phyloP scores from a whole-genome alignment of 2,797 vertebrate genomes.

The Notolabrus celidotus region DNA sequence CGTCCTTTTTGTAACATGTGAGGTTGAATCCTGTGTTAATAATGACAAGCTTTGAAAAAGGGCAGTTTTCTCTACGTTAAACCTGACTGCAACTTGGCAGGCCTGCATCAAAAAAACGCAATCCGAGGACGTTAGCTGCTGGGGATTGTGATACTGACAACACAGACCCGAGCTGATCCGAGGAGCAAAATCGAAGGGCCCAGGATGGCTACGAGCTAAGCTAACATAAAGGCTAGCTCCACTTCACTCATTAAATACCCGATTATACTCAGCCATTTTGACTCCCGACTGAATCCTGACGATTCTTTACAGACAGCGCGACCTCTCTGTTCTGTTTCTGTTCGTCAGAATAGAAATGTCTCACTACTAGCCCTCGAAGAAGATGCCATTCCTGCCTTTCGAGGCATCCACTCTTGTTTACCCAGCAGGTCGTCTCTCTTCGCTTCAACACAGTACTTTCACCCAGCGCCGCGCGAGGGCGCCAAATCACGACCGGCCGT shows the following conservation, averaged over 20 bases:
- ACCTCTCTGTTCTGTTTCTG: constrained; percentile 14
- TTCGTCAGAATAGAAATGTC: constrained; percentile 56
- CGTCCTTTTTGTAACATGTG: constrained; percentile 62
- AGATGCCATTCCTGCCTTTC: constrained; percentile 86
- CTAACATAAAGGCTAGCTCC: constrained; percentile 74
- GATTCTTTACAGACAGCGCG: not conserved
- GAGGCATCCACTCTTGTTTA: constrained; percentile 85
- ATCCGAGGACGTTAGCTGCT: constrained; percentile 61
- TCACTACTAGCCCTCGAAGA: constrained; percentile 80
- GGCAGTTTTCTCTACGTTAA: constrained; percentile 10
- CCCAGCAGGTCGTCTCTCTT: constrained; percentile 78
- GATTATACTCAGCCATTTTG: constrained; percentile 55
- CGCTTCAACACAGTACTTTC: constrained; percentile 42
- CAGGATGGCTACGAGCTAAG: constrained; percentile 77
- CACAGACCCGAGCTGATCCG: constrained; percentile 75
- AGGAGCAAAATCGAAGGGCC: constrained; percentile 77
- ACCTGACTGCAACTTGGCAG: constrained; percentile 28
- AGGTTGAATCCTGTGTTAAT: constrained; percentile 59
- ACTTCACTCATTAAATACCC: constrained; percentile 67
- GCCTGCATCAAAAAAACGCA: constrained; percentile 57
- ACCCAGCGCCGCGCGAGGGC: constrained; percentile 46
- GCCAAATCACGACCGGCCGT: constrained; percentile 16
- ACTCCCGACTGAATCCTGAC: not conserved
- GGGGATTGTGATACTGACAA: constrained; percentile 82
- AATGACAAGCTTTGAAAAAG: constrained; percentile 33